These are phyloP conservation scores for Stramonita haemastoma DNA, from an alignment of 2,888 invertebrate genomes.

Conservation along the genomic window DNA sequence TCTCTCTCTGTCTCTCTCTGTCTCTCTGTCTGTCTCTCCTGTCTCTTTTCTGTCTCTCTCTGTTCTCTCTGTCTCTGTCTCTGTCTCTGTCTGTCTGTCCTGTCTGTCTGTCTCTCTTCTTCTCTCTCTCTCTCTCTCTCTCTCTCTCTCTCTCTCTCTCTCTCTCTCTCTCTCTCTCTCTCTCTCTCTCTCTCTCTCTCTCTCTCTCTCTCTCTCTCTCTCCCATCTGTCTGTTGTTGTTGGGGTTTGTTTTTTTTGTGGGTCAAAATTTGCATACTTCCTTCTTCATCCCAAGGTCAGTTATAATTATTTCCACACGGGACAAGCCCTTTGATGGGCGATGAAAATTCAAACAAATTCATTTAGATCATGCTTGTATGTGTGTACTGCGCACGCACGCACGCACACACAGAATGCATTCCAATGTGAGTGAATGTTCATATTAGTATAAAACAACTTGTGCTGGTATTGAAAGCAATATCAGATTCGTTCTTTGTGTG, in stretches of 20 bases:
- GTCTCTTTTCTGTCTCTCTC: not conserved
- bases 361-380: no score
- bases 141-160: not conserved
- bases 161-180: not conserved
- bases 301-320: no score
- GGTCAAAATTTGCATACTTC: no score
- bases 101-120: no score
- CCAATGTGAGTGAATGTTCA: not conserved
- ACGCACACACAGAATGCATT: not conserved
- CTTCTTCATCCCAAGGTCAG: no score
- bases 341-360: no score
- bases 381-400: not conserved
- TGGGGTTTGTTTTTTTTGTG: no score
- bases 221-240: not conserved
- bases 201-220: not conserved
- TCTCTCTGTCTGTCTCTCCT: no score
- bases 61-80: not conserved
- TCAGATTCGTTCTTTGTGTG: not conserved
- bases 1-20: no score
- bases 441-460: not conserved
- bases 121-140: not conserved
- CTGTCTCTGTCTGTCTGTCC: not conserved
- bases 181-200: not conserved
- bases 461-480: no score
- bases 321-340: no score